These are phyloP conservation scores for Plagodis pulveraria DNA, from an alignment of 2,888 invertebrate species.

Conservation along the genomic window DNA sequence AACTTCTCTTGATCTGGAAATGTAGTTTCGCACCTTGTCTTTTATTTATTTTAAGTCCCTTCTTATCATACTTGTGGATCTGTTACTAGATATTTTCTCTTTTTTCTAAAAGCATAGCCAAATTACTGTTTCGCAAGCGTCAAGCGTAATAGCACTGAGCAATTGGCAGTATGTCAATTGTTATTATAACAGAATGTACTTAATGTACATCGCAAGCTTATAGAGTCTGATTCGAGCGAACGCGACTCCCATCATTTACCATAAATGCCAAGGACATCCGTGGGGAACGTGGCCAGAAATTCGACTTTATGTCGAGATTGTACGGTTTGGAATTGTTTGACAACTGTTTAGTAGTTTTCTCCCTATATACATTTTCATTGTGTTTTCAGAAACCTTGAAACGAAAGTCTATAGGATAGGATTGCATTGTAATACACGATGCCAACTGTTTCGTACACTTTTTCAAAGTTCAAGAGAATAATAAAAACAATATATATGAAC, in stretches of 20 bases:
- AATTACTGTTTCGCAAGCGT: not conserved
- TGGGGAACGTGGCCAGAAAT: not conserved
- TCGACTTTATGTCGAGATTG: not conserved
- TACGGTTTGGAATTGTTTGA: constrained; percentile 6
- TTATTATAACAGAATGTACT: constrained; percentile 18
- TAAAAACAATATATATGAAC: not conserved
- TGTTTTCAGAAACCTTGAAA: constrained; percentile 13
- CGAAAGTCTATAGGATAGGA: constrained; percentile 10
- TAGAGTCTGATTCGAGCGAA: constrained; percentile 18
- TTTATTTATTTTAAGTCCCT: too few relatives aligned
- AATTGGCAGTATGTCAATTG: constrained; percentile 16
- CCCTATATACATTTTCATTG: not conserved
- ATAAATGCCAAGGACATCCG: constrained; percentile 28
- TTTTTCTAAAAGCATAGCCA: not conserved
- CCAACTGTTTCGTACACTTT: not conserved
- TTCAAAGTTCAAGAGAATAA: not conserved
- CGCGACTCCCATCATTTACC: constrained; percentile 22
- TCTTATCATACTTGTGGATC: too few relatives aligned
- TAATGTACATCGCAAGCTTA: constrained; percentile 17
- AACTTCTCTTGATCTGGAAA: too few relatives aligned
- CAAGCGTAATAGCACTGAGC: not conserved
- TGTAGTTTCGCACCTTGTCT: too few relatives aligned
- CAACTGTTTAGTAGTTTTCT: not conserved
- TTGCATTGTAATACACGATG: not conserved
- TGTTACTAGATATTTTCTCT: too few relatives aligned